Percentiles rank a stretch among this genome's conserved stretches.
These are phyloP conservation scores for Papilio protenor DNA, from an alignment of 2,888 invertebrate species.

Conservation along the genomic window DNA sequence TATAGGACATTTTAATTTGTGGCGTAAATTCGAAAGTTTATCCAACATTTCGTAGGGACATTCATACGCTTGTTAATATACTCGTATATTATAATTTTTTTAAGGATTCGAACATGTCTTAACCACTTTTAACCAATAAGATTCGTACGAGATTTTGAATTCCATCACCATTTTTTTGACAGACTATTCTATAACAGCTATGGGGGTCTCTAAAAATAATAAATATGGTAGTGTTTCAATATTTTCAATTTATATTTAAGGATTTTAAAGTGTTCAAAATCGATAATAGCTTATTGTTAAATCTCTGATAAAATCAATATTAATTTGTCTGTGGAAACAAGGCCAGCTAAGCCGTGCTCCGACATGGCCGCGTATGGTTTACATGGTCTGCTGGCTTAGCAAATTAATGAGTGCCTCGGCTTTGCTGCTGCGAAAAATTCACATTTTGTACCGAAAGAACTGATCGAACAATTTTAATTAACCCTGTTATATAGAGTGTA, in stretches of 20 bases:
- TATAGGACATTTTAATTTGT: not conserved
- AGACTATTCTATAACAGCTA: too few species aligned
- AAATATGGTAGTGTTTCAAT: too few species aligned
- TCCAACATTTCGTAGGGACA: not conserved
- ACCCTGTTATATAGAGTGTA: not conserved
- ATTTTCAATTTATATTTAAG: too few species aligned
- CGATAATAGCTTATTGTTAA: not conserved
- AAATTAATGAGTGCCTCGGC: conserved; percentile 7
- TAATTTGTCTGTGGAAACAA: conserved; percentile 5
- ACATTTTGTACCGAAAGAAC: not conserved
- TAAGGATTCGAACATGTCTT: not conserved
- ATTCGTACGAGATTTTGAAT: not conserved
- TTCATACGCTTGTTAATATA: not conserved
- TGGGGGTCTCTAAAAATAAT: too few species aligned
- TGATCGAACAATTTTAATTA: conserved; percentile 5
- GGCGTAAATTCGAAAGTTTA: not conserved
- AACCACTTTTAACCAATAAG: not conserved
- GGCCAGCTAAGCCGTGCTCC: conserved; percentile 11
- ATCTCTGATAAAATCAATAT: conserved; percentile 11
- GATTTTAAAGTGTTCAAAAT: not conserved
- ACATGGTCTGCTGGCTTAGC: conserved; percentile 22
- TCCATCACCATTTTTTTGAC: too few species aligned
- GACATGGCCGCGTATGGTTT: conserved; percentile 11
- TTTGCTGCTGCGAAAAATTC: not conserved
- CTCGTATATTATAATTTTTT: too few species aligned